These are phyloP conservation scores for Aphelenchoides besseyi DNA, from an alignment of 1,140 invertebrate genomes.

Conservation along the genomic window DNA sequence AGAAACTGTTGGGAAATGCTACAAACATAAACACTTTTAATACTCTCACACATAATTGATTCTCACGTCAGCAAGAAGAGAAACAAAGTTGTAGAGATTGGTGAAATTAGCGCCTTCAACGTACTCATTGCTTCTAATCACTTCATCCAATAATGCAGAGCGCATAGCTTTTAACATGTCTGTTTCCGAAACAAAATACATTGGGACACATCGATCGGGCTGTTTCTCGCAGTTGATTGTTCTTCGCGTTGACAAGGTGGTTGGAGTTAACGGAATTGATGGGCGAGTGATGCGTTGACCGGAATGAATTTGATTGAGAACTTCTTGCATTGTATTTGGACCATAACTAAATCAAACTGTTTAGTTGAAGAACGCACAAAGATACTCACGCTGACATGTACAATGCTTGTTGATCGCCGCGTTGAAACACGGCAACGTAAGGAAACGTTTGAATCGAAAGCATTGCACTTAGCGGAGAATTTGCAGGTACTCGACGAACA, in stretches of 20 bases:
- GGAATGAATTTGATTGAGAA: slow-evolving; percentile 11
- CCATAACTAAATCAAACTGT: slow-evolving; percentile 4
- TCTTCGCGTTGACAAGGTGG: slow-evolving; percentile 17
- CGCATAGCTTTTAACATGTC: slow-evolving; percentile 61
- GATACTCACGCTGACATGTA: slow-evolving; percentile 52
- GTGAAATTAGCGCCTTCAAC: slow-evolving; percentile 57
- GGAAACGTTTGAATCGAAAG: slow-evolving; percentile 50
- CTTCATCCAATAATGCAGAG: slow-evolving; percentile 53
- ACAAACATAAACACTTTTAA: slow-evolving; percentile 21
- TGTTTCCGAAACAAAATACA: slow-evolving; percentile 62
- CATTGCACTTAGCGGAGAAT: slow-evolving; percentile 56
- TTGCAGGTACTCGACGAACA: slow-evolving; percentile 49
- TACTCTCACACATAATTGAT: not conserved
- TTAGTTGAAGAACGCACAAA: not conserved
- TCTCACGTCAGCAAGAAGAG: slow-evolving; percentile 54
- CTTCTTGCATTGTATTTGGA: slow-evolving; percentile 23
- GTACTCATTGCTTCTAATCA: slow-evolving; percentile 38
- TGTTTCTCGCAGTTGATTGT: slow-evolving; percentile 40
- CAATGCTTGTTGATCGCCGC: slow-evolving; percentile 59
- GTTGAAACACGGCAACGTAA: slow-evolving; percentile 57
- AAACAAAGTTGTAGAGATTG: slow-evolving; percentile 56
- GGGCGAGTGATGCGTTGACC: not conserved
- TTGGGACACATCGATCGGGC: slow-evolving; percentile 30
- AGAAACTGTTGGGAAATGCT: slow-evolving; percentile 39
- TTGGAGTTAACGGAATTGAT: not conserved